Evolutionary conservation across 2,113 vertebrate species (phyloP), one percentile per base, ranked within the genome.

Genomic region (Baryphthengus martii): DNA sequence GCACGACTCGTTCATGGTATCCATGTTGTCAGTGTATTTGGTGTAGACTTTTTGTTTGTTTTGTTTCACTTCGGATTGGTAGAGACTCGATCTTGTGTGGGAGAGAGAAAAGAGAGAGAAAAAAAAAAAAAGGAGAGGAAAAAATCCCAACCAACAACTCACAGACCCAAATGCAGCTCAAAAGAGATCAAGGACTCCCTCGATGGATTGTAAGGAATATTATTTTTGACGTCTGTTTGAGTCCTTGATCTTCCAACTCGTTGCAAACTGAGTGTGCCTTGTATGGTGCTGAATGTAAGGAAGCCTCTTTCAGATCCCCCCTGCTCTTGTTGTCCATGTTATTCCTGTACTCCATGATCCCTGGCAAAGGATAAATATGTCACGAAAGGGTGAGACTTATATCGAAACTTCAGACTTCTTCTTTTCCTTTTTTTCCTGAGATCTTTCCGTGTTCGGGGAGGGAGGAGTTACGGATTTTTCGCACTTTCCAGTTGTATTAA

Each of bases 401-500:
- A 89, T 74, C 1, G 2, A 91, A 94, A 67, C 31, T 88, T 73
- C 87, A 71, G 71, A 73, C 33, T 88, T 96, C 58, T 90, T 95
- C 39, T 92, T 95, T 89, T 72, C 73, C 13, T 62, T 93, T 84
- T 68, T 65, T 94, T 92, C 92, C 91, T 89, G 68, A 92, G 89
- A 95, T 95, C 94, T 97, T 95, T 97, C 85, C 66, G 8, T 92
- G 88, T 91, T 95, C 2, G n/a, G 89, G 90, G 91, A 91, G 95
- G 93, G 95, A 94, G 95, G 94, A 95, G 68, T 90, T 95, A 95
- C 2, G 23, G 94, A 86, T 92, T 97, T 96, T 97, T 94, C 98
- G 98, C 98, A 98, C 98, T 98, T 98, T 98, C 89, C 96, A 92
- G 96, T 98, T 98, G 97, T 98, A 97, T 96, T 96, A 96, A 98